A percentile compares a stretch with the other conserved stretches of the same genome.
Conservation (phyloP, 1,140 invertebrate genomes). For the Eriosoma lanigerum region DNA sequence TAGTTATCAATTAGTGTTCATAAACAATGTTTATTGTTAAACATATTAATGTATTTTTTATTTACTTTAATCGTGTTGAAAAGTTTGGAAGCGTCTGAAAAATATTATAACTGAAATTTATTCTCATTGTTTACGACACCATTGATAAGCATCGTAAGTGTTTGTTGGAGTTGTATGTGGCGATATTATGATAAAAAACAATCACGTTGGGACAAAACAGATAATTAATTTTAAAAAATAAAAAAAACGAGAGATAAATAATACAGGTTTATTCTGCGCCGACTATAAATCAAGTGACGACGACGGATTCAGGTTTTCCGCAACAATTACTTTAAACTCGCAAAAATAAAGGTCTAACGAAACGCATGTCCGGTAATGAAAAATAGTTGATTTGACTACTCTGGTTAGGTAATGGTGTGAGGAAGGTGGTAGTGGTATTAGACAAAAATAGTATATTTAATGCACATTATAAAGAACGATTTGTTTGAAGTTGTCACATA, state of each 20-base stretch:
- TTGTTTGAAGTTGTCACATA: no score
- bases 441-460: neutral
- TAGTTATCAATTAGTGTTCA: no score
- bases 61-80: no score
- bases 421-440: neutral
- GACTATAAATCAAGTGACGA: conserved; percentile 11
- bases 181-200: neutral
- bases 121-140: no score
- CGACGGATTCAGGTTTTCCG: neutral
- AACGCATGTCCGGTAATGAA: neutral
- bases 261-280: neutral
- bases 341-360: conserved; percentile 23
- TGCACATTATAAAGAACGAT: no score
- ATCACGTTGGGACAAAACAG: neutral
- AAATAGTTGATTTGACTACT: neutral
- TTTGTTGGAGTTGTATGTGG: no score
- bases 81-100: no score
- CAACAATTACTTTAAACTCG: conserved; percentile 23
- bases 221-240: neutral
- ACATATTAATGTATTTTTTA: no score
- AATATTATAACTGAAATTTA: no score
- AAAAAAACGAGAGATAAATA: neutral
- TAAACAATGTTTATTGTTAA: no score
- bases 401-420: no score
- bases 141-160: no score